Conservation (phyloP, 2,797 vertebrate genomes). For the Pachyuromys duprasi region DNA sequence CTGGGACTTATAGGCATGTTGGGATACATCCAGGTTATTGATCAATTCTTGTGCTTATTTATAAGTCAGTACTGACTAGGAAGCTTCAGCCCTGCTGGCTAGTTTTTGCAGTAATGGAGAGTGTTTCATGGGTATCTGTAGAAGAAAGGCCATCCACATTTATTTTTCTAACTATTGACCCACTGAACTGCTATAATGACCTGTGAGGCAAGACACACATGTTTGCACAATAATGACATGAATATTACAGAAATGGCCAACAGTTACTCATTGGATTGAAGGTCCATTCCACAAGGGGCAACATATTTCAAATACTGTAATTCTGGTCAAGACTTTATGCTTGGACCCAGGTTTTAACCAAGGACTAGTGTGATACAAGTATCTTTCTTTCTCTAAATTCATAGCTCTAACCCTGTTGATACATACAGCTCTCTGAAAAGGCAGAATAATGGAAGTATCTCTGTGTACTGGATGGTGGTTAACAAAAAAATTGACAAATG, state of each 20-base stretch:
- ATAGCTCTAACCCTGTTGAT: not conserved
- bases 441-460: not conserved
- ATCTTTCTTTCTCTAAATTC: not conserved
- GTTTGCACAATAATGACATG: not conserved
- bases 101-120: not conserved
- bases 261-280: not conserved
- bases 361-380: not conserved
- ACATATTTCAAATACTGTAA: not conserved
- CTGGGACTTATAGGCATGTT: too few relatives aligned
- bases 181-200: not conserved
- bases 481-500: not conserved
- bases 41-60: too few relatives aligned
- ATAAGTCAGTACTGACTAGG: not conserved
- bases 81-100: too few relatives aligned
- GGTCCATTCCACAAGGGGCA: not conserved
- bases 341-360: not conserved
- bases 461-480: not conserved
- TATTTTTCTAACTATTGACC: not conserved
- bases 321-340: not conserved
- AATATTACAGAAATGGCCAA: not conserved
- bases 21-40: not conserved
- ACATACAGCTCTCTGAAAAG: not conserved
- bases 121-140: not conserved
- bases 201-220: not conserved
- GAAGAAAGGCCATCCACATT: not conserved